Conservation (phyloP, 2,888 invertebrate genomes). For the Phaedon cochleariae region DNA sequence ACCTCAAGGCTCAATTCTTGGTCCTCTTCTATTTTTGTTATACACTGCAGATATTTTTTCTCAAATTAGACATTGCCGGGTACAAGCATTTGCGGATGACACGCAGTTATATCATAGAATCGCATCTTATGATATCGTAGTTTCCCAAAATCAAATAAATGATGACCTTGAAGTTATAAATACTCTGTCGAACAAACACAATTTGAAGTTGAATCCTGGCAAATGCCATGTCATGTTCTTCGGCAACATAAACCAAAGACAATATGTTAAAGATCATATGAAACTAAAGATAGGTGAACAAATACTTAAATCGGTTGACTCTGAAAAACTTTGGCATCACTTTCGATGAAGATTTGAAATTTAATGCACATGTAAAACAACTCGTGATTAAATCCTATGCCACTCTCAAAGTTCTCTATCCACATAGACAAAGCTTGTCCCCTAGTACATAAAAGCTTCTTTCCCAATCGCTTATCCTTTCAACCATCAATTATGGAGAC, state of each 20-base stretch:
- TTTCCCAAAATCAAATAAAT: slow-evolving; percentile 7
- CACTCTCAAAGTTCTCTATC: neutral
- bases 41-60: slow-evolving; percentile 6
- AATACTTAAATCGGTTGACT: neutral
- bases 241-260: neutral
- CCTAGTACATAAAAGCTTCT: neutral
- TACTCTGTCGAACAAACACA: neutral
- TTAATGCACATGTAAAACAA: neutral
- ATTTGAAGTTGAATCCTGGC: neutral
- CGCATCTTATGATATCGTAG: neutral
- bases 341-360: neutral
- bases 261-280: no score
- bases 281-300: neutral
- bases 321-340: neutral
- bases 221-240: neutral
- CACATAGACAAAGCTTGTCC: neutral
- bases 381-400: neutral
- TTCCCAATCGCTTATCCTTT: neutral
- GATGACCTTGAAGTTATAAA: neutral
- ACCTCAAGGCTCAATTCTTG: slow-evolving; percentile 3
- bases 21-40: neutral
- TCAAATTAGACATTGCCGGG: neutral
- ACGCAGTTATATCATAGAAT: neutral
- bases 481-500: neutral
- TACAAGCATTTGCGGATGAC: slow-evolving; percentile 4